Evolutionary conservation across 2,113 vertebrate genomes (phyloP).

Genomic region (Apteryx owenii): DNA sequence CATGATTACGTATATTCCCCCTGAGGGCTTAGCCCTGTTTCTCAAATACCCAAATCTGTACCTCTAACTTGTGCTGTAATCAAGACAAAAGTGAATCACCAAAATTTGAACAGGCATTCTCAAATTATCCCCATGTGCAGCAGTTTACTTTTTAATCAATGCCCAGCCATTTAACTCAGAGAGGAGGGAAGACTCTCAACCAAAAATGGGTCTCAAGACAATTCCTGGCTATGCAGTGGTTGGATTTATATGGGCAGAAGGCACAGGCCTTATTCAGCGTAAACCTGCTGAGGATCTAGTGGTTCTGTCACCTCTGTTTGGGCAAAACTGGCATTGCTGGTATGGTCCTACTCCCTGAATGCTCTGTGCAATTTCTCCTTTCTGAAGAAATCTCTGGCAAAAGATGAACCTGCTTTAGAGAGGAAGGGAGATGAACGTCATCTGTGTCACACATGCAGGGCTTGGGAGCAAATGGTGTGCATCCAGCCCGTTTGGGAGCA

Average conservation of each 20-base stretch:
- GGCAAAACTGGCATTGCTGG: not conserved
- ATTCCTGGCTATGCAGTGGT: not conserved
- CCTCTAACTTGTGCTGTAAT: not conserved
- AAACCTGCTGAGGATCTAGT: not conserved
- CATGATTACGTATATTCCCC: not conserved
- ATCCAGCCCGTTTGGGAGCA: not conserved
- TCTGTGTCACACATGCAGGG: not conserved
- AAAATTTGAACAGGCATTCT: not conserved
- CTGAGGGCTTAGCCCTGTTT: not conserved
- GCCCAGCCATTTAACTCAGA: not conserved
- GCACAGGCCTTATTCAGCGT: not conserved
- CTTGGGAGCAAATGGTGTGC: not conserved
- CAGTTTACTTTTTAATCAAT: not conserved
- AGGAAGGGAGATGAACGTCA: not conserved
- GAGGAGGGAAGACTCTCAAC: not conserved
- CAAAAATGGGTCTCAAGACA: not conserved
- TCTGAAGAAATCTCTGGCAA: not conserved
- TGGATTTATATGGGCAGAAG: not conserved
- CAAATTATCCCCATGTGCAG: not conserved
- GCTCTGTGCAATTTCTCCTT: not conserved
- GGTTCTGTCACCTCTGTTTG: not conserved
- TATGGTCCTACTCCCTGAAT: not conserved
- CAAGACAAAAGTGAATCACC: accelerated
- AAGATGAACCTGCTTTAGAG: not conserved
- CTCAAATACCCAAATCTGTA: not conserved